Evolutionary conservation across 2,888 invertebrate genomes (phyloP).

Genomic region (Drosophila atripex): DNA sequence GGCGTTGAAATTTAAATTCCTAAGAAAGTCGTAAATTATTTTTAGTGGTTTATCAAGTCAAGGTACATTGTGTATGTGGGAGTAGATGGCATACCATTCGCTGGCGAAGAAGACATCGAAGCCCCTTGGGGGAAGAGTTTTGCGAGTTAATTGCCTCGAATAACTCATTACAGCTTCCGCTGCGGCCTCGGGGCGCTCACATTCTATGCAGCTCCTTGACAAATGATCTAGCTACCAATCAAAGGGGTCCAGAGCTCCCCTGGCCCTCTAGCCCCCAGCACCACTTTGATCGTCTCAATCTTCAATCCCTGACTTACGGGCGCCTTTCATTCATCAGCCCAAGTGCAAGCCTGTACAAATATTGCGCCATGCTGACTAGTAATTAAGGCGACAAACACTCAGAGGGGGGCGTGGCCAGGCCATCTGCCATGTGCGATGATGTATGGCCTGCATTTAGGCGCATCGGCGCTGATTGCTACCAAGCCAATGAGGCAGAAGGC

Average conservation of each 20-base stretch:
- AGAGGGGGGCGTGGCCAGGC: slow-evolving; percentile 66
- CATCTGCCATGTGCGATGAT: slow-evolving; percentile 64
- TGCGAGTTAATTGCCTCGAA: slow-evolving; percentile 67
- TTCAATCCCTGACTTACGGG: slow-evolving; percentile 14
- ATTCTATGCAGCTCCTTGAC: slow-evolving; percentile 71
- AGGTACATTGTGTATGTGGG: slow-evolving; percentile 50
- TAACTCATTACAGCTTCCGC: slow-evolving; percentile 79
- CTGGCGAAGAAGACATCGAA: slow-evolving; percentile 1
- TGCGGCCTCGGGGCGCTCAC: slow-evolving; percentile 55
- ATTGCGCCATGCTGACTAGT: slow-evolving; percentile 56
- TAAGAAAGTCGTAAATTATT: slow-evolving; percentile 77
- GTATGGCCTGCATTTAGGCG: slow-evolving; percentile 61
- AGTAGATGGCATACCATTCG: slow-evolving; percentile 22
- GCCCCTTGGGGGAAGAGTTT: slow-evolving; percentile 12
- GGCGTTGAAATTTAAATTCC: slow-evolving; percentile 78
- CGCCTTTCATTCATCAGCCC: slow-evolving; percentile 63
- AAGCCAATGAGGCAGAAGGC: slow-evolving; percentile 19
- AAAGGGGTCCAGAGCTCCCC: slow-evolving; percentile 27
- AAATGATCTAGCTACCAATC: slow-evolving; percentile 68
- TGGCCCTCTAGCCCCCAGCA: neutral
- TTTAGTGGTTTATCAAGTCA: slow-evolving; percentile 75
- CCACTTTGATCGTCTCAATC: neutral
- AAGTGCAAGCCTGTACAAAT: slow-evolving; percentile 60
- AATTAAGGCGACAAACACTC: slow-evolving; percentile 79
- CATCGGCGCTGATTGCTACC: slow-evolving; percentile 43